Conservation (phyloP, 1,140 invertebrate species). For the Metaphire vulgaris region DNA sequence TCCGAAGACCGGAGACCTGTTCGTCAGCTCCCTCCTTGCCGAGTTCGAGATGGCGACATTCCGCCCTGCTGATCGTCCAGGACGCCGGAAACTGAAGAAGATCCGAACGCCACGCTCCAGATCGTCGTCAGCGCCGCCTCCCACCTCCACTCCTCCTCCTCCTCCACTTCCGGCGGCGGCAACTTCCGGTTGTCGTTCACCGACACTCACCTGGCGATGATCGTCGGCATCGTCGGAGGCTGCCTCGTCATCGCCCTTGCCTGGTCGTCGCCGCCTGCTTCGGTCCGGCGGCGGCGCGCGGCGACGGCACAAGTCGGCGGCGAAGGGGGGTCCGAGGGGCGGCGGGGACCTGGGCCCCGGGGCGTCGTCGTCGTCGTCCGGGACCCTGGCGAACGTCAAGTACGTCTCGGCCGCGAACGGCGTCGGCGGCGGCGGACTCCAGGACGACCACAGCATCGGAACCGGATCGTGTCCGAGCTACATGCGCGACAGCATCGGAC, state of each 20-base stretch:
- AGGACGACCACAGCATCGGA: not conserved
- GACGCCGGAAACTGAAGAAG: not conserved
- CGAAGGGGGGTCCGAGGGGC: not conserved
- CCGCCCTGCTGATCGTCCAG: not conserved
- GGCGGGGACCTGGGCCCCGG: not conserved
- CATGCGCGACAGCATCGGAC: not conserved
- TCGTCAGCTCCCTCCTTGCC: not conserved
- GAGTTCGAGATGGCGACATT: not conserved
- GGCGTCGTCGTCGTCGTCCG: not conserved
- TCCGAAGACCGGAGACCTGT: not conserved
- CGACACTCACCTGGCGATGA: slow-evolving; percentile 12
- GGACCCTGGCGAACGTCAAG: not conserved
- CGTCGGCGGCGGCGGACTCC: too few relatives aligned
- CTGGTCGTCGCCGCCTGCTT: slow-evolving; percentile 6
- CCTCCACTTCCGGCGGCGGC: too few relatives aligned
- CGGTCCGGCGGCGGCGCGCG: slow-evolving; percentile 1
- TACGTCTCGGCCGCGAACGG: not conserved
- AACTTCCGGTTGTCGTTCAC: slow-evolving; percentile 3
- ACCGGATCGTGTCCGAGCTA: not conserved
- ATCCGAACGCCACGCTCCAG: not conserved
- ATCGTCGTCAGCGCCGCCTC: not conserved
- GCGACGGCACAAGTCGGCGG: not conserved
- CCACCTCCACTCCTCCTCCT: not conserved
- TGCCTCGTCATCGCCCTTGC: slow-evolving; percentile 14
- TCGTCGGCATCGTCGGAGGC: slow-evolving; percentile 4